These are phyloP conservation scores for Macaca nemestrina DNA, from an alignment of 2,113 vertebrate species.

Conservation along the genomic window DNA sequence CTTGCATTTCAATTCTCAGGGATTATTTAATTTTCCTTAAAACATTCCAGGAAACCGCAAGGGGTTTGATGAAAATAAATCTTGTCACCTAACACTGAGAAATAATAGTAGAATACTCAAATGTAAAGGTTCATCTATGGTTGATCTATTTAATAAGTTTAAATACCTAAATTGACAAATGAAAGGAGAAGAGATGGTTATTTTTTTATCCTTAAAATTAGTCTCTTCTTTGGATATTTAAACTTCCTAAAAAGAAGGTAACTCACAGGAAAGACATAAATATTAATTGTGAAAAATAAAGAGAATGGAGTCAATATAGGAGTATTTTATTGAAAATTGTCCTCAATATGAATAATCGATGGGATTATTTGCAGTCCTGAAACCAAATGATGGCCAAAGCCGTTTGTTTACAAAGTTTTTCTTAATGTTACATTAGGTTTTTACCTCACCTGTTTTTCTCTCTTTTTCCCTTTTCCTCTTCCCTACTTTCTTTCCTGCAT, in stretches of 20 bases:
- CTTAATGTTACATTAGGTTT: background rate
- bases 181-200: background rate
- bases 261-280: background rate
- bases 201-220: background rate
- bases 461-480: background rate
- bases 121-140: slow-evolving; percentile 9
- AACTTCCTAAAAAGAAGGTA: slow-evolving; percentile 15
- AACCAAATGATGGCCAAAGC: background rate
- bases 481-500: background rate
- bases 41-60: slow-evolving; percentile 78
- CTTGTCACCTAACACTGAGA: slow-evolving; percentile 64
- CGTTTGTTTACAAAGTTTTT: background rate
- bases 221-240: slow-evolving; percentile 36
- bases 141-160: slow-evolving; percentile 38
- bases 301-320: background rate
- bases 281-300: slow-evolving; percentile 52
- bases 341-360: background rate
- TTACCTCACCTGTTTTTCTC: background rate
- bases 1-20: slow-evolving; percentile 80
- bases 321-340: background rate
- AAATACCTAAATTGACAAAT: background rate
- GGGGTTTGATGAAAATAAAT: slow-evolving; percentile 80
- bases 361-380: background rate
- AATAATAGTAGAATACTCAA: slow-evolving; percentile 62
- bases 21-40: slow-evolving; percentile 82